phyloP scores from a whole-genome alignment of 2,888 invertebrate genomes.

The Spicauda simplicius region DNA sequence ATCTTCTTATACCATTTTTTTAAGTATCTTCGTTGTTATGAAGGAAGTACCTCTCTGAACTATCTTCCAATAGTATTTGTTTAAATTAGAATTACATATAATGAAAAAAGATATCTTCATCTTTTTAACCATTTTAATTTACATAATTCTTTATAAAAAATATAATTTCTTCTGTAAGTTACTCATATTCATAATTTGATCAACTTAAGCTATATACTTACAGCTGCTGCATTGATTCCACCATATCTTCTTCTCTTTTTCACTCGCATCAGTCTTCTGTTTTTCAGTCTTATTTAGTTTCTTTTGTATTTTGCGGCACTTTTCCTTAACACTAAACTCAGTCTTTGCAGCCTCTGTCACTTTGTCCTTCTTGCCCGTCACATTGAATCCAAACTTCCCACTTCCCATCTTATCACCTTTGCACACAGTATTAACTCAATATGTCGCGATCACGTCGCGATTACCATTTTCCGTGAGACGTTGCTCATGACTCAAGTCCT shows the following conservation, averaged over 20 bases:
- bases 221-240: constrained; percentile 81
- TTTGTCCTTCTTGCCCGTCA: constrained; percentile 69
- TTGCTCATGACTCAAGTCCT: constrained; percentile 53
- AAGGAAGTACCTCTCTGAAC: no score
- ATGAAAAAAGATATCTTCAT: no score
- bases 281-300: constrained; percentile 81
- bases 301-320: constrained; percentile 76
- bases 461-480: constrained; percentile 56
- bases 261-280: constrained; percentile 73
- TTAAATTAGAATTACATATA: no score
- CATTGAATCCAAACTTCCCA: constrained; percentile 73
- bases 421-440: constrained; percentile 54
- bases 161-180: no score
- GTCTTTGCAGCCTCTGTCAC: constrained; percentile 66
- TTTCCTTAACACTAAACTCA: constrained; percentile 81
- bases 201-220: constrained; percentile 56
- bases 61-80: no score
- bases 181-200: no score
- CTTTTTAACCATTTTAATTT: no score
- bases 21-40: no score
- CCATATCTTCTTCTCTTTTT: constrained; percentile 79
- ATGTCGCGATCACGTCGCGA: constrained; percentile 44
- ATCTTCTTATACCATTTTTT: no score
- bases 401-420: constrained; percentile 74
- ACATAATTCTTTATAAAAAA: no score